Percentiles rank a stretch among this genome's conserved stretches.
phyloP scores from a whole-genome alignment of 2,888 invertebrate genomes.

The Argynnis bischoffii region DNA sequence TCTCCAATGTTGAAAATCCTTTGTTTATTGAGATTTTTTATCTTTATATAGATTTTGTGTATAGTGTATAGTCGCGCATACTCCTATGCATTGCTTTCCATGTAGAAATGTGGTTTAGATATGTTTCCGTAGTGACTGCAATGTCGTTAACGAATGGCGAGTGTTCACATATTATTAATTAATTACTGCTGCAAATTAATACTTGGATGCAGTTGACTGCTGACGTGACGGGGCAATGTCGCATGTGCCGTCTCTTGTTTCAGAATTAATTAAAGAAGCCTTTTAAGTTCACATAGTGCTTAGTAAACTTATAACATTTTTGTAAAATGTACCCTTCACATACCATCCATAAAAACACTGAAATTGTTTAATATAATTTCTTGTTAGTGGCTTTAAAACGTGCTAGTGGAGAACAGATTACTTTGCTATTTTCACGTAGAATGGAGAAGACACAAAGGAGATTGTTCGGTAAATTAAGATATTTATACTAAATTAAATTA shows the following conservation, averaged over 20 bases:
- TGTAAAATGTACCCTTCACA: neutral
- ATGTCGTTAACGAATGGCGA: constrained; percentile 66
- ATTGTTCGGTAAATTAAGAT: too few relatives aligned
- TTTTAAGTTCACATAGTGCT: constrained; percentile 46
- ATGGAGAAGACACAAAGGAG: too few relatives aligned
- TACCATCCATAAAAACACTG: too few relatives aligned
- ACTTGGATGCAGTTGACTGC: constrained; percentile 67
- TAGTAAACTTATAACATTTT: constrained; percentile 9
- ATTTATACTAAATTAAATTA: too few relatives aligned
- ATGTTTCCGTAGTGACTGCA: constrained; percentile 33
- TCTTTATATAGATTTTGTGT: neutral
- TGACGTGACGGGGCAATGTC: constrained; percentile 57
- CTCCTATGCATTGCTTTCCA: neutral
- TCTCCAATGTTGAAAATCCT: neutral
- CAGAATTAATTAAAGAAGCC: constrained; percentile 75
- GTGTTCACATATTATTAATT: constrained; percentile 70
- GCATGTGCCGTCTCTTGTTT: constrained; percentile 43
- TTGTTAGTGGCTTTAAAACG: too few relatives aligned
- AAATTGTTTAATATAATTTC: too few relatives aligned
- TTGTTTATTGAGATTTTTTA: neutral
- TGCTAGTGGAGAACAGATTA: too few relatives aligned
- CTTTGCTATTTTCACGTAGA: too few relatives aligned
- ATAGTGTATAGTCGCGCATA: neutral
- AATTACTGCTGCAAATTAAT: constrained; percentile 71
- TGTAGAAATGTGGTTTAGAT: constrained; percentile 15